Evolutionary conservation across 35 echinoderm and acorn worm species (phyloP), one percentile per base, ranked within the genome.

Genomic region (Heliocidaris tuberculata): DNA sequence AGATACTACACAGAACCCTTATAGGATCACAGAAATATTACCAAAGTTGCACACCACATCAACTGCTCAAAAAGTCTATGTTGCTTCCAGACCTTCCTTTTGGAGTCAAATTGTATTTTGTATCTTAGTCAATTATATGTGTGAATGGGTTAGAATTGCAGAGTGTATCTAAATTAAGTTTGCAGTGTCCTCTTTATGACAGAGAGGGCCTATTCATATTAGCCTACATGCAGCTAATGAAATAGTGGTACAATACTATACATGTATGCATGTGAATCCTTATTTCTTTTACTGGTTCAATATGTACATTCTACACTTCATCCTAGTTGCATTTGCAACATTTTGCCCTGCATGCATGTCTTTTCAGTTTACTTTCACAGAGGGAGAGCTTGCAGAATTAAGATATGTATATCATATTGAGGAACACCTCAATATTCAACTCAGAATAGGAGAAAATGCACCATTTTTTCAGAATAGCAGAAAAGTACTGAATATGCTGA

Each of bases 331-430:
- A 27, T 19, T 78, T n/a, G 15, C 65, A 78, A 78, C 65, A 27
- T n/a, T 78, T 19, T 78, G 65, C 4, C 27, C 65, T 78, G 65
- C 27, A 78, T 7, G 65, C 27, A 78, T n/a, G 27, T 78, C 65
- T n/a, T 78, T 78, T 13, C 87, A 89, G 32, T 89, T 89, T 89
- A 89, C 31, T 5, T 89, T 89, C 29, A 89, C 87, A 89, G 87
- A 89, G 24, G 87, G 87, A 9, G 87, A 89, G 9, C 31, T 48
- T 9, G 87, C 87, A 89, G 87, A 89, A 89, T 48, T 89, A 47
- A 89, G 87, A 47, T 89, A 17, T 89, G 4, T 7, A 89, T 89
- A 47, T 89, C 31, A 47, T 9, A 31, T 47, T 89, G 87, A 89
- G 87, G 87, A 27, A 47, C 10, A 19, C 5, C 4, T 78, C 5